phyloP scores from a whole-genome alignment of 2,113 vertebrate genomes.

The Tamias sibiricus region DNA sequence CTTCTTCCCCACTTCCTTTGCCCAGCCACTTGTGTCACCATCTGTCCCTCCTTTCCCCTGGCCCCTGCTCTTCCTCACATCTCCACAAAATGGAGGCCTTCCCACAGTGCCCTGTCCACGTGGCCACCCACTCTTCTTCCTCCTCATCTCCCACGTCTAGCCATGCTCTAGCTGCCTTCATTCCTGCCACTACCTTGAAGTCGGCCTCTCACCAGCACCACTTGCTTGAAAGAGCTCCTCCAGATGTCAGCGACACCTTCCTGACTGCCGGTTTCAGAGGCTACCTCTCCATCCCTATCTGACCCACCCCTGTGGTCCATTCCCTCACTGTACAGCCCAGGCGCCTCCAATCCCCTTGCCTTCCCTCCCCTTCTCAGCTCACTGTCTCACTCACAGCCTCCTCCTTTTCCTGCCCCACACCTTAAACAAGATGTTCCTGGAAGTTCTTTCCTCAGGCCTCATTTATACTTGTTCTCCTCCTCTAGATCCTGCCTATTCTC shows the following conservation, averaged over 20 bases:
- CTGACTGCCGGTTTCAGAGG: neutral
- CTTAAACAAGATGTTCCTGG: neutral
- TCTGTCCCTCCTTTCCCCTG: too few species aligned
- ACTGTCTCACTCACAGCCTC: neutral
- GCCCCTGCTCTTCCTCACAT: too few species aligned
- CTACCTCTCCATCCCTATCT: neutral
- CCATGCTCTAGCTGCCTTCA: neutral
- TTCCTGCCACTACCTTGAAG: neutral
- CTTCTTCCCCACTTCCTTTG: neutral
- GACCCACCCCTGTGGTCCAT: neutral
- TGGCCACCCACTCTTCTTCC: too few species aligned
- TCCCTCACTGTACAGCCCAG: neutral
- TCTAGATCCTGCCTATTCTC: neutral
- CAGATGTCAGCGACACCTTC: neutral
- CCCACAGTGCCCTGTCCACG: neutral
- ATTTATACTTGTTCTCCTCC: neutral
- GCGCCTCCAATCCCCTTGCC: neutral
- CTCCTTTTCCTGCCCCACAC: neutral
- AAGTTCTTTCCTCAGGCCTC: neutral
- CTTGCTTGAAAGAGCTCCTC: neutral
- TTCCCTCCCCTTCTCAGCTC: neutral
- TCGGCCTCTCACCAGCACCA: neutral
- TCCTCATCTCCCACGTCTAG: neutral
- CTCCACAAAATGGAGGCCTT: fast-evolving
- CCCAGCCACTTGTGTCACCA: neutral